Conservation (phyloP, 2,888 invertebrate species). For the Stenurella melanura region DNA sequence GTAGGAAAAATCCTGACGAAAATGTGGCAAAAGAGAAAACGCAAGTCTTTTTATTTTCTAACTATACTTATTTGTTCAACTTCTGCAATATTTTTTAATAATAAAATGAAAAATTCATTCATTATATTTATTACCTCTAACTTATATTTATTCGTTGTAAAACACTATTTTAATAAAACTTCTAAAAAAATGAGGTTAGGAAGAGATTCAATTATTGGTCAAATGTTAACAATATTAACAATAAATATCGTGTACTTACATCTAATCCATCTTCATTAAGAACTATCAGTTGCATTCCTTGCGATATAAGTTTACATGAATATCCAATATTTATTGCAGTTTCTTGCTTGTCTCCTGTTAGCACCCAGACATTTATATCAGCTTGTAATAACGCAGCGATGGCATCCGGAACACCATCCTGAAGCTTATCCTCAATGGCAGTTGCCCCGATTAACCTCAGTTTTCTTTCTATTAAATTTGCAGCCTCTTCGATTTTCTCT, state of each 20-base stretch:
- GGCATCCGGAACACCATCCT: slow-evolving; percentile 94
- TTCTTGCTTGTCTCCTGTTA: slow-evolving; percentile 99
- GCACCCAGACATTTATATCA: slow-evolving; percentile 96
- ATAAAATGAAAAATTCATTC: too few species aligned
- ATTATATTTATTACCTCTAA: too few species aligned
- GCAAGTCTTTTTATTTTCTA: too few species aligned
- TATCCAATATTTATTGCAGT: slow-evolving; percentile 99
- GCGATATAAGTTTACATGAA: slow-evolving; percentile 90
- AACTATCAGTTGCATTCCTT: slow-evolving; percentile 85
- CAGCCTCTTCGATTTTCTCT: slow-evolving; percentile 91
- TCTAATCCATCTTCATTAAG: slow-evolving; percentile 94
- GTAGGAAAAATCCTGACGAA: too few species aligned
- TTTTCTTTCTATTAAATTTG: slow-evolving; percentile 93
- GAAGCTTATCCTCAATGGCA: slow-evolving; percentile 97
- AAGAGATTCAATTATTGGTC: too few species aligned
- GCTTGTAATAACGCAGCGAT: slow-evolving; percentile 94
- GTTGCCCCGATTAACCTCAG: slow-evolving; percentile 93
- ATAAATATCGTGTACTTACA: slow-evolving; percentile 77
- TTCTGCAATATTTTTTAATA: too few species aligned
- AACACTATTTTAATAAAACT: too few species aligned
- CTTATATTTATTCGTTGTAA: too few species aligned
- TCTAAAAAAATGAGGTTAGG: too few species aligned
- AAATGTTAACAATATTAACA: too few species aligned
- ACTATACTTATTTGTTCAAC: too few species aligned
- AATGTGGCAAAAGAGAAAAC: too few species aligned